Percentiles rank a stretch among this genome's conserved stretches.
These are phyloP conservation scores for Enteromius mattozi DNA, from an alignment of 2,797 vertebrate species.

Conservation along the genomic window DNA sequence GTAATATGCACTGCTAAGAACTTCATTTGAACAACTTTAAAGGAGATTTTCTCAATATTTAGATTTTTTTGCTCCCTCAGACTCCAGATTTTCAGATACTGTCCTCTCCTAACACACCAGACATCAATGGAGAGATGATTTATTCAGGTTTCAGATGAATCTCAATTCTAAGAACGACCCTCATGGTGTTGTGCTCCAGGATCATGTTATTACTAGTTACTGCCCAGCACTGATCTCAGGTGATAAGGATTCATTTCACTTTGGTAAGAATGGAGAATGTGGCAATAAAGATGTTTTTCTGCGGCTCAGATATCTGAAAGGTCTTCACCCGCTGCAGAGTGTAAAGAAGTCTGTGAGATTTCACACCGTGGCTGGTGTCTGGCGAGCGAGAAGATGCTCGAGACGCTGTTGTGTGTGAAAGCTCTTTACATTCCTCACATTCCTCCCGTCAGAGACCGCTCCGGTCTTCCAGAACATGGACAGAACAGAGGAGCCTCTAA, in stretches of 20 bases:
- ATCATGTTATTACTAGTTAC: too few relatives aligned
- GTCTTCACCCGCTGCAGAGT: neutral
- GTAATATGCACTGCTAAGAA: neutral
- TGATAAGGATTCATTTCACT: neutral
- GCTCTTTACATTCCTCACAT: slow-evolving; percentile 78
- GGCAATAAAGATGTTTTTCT: neutral
- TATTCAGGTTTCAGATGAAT: neutral
- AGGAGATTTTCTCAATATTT: neutral
- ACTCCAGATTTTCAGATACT: neutral
- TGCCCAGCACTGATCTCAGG: neutral
- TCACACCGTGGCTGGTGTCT: slow-evolving; percentile 66
- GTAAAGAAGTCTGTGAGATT: slow-evolving; percentile 66
- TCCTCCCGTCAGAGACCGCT: slow-evolving; percentile 72
- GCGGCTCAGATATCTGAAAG: neutral
- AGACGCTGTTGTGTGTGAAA: slow-evolving; percentile 72
- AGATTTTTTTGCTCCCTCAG: neutral
- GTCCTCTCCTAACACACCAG: neutral
- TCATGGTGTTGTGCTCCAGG: too few relatives aligned
- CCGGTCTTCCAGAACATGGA: slow-evolving; percentile 66
- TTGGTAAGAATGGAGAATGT: neutral
- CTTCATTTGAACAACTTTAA: neutral
- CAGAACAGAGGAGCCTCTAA: slow-evolving; percentile 73
- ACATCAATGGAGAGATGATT: neutral
- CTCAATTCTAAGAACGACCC: too few relatives aligned
- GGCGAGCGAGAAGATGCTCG: slow-evolving; percentile 60